Conservation (phyloP, 2,888 invertebrate species). For the Scaptomyza tumidula region DNA sequence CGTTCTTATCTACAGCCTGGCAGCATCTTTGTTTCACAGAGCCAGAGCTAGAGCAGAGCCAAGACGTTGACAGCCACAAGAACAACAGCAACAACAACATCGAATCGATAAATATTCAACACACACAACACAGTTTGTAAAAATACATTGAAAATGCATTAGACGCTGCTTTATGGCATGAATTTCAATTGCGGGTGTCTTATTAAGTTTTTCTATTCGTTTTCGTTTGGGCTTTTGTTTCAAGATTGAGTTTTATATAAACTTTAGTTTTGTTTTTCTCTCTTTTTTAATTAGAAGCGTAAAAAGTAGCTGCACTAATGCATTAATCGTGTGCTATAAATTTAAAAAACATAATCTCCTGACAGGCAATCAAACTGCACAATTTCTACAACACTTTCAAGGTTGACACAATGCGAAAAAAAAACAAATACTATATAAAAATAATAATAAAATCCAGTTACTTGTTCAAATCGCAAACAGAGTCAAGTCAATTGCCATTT, state of each 20-base stretch:
- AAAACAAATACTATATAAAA: background rate
- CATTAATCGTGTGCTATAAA: constrained; percentile 80
- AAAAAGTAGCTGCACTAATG: constrained; percentile 59
- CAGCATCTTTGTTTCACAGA: constrained; percentile 60
- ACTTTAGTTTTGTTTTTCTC: background rate
- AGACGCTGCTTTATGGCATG: constrained; percentile 67
- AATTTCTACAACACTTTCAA: constrained; percentile 71
- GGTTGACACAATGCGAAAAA: constrained; percentile 62
- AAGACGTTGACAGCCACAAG: constrained; percentile 26
- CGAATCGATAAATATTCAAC: constrained; percentile 75
- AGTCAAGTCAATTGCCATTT: constrained; percentile 74
- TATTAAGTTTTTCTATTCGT: constrained; percentile 29
- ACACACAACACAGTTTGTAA: constrained; percentile 60
- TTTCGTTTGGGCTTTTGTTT: constrained; percentile 37
- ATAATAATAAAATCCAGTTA: constrained; percentile 63
- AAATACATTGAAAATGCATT: constrained; percentile 79
- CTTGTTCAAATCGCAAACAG: constrained; percentile 23
- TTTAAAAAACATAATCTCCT: constrained; percentile 50
- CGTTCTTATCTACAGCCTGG: constrained; percentile 41
- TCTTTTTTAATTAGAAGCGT: constrained; percentile 63
- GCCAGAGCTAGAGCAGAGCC: background rate
- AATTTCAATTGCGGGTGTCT: constrained; percentile 57
- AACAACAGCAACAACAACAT: constrained; percentile 26
- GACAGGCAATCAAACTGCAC: constrained; percentile 70
- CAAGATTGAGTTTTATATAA: background rate